A percentile compares a stretch with the other conserved stretches of the same genome.
Conservation (phyloP, 2,113 vertebrate genomes). For the Periophthalmodon schlosseri region DNA sequence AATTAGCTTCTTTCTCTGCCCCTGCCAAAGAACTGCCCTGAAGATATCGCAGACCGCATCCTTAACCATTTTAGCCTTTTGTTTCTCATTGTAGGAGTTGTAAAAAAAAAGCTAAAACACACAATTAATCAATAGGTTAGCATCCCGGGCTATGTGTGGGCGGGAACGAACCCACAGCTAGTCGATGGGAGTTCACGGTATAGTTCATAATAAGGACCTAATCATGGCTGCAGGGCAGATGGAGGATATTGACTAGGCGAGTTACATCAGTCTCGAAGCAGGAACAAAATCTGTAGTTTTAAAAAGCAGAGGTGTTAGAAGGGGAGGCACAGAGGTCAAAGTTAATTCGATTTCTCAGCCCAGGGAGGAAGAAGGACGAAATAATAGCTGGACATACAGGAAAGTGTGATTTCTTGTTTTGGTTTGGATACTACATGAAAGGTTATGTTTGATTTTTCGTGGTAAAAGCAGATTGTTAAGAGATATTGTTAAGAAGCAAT, state of each 20-base stretch:
- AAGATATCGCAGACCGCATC: neutral
- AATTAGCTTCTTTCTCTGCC: neutral
- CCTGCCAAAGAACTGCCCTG: neutral
- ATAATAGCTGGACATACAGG: slow-evolving; percentile 15
- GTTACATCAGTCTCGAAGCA: slow-evolving; percentile 35
- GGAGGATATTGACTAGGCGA: slow-evolving; percentile 51
- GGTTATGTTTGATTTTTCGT: neutral
- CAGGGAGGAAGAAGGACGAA: neutral
- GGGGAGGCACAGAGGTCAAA: slow-evolving; percentile 9
- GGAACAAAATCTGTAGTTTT: slow-evolving; percentile 14
- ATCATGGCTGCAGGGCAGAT: slow-evolving; percentile 44
- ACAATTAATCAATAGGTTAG: slow-evolving; percentile 6
- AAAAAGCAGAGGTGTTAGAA: slow-evolving; percentile 38
- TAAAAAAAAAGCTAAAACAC: neutral
- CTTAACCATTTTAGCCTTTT: neutral
- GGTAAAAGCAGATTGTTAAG: neutral
- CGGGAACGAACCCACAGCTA: slow-evolving; percentile 13
- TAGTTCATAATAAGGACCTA: slow-evolving; percentile 33
- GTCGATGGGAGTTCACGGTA: slow-evolving; percentile 31
- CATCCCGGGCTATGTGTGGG: neutral
- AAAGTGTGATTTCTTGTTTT: neutral
- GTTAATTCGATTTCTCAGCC: slow-evolving; percentile 4
- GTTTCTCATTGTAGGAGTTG: neutral
- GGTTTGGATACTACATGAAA: neutral
- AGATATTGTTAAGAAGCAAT: no score